Evolutionary conservation across 2,113 vertebrate species (phyloP).

Genomic region (Plecturocebus donacophilus): DNA sequence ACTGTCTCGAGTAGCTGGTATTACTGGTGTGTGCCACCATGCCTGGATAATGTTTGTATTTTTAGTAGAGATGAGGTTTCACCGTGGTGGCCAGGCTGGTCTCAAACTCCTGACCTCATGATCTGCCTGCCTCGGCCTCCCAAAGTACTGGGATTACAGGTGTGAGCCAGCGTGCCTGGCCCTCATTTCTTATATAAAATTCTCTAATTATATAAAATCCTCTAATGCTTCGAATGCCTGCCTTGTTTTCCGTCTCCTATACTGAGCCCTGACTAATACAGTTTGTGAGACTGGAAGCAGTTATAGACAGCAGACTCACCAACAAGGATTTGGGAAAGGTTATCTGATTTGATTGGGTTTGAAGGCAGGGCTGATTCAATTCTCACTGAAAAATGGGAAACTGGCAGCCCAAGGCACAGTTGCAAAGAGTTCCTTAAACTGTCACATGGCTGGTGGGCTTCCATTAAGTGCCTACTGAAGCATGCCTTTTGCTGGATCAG

Average conservation of each 20-base stretch:
- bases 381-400: background rate
- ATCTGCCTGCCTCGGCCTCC: background rate
- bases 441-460: background rate
- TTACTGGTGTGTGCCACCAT: no score
- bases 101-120: background rate
- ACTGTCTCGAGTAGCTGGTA: no score
- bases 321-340: background rate
- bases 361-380: background rate
- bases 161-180: background rate
- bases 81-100: no score
- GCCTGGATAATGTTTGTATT: no score
- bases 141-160: background rate
- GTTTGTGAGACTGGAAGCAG: background rate
- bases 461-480: background rate
- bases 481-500: background rate
- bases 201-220: background rate
- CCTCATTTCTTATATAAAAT: background rate
- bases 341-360: background rate
- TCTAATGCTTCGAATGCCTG: slow-evolving; percentile 4
- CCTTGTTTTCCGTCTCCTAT: background rate
- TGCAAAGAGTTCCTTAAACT: background rate
- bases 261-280: background rate
- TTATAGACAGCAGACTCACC: background rate
- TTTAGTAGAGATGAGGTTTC: no score
- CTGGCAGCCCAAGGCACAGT: background rate